Evolutionary conservation across 2,113 vertebrate species (phyloP).

Genomic region (Chamaea fasciata): DNA sequence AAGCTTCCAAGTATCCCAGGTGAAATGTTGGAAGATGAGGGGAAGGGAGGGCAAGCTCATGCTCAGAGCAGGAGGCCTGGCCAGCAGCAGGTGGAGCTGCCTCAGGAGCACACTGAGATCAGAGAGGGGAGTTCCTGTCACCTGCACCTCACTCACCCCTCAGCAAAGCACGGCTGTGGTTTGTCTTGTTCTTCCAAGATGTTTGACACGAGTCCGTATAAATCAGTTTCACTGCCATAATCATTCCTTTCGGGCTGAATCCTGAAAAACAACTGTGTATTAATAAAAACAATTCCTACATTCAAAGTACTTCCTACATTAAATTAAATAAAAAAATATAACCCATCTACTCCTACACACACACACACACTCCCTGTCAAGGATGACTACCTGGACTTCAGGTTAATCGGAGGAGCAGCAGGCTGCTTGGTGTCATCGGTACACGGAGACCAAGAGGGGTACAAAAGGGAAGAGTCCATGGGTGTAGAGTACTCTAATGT

Average conservation of each 20-base stretch:
- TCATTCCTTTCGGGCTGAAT: slow-evolving; percentile 76
- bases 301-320: background rate
- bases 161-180: slow-evolving; percentile 73
- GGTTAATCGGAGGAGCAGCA: slow-evolving; percentile 61
- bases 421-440: slow-evolving; percentile 72
- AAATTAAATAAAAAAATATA: background rate
- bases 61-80: background rate
- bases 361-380: background rate
- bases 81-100: background rate
- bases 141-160: slow-evolving; percentile 78
- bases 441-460: slow-evolving; percentile 66
- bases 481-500: slow-evolving; percentile 64
- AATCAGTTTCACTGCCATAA: slow-evolving; percentile 85
- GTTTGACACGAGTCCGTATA: slow-evolving; percentile 89
- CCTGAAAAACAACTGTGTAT: slow-evolving; percentile 59
- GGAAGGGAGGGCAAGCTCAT: background rate
- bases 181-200: slow-evolving; percentile 89
- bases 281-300: background rate
- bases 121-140: background rate
- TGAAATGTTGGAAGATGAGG: rapidly evolving
- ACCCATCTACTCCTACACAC: background rate
- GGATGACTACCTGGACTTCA: slow-evolving; percentile 69
- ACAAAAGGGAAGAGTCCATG: slow-evolving; percentile 70
- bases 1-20: background rate
- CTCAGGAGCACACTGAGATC: background rate